Percentiles rank a stretch among this genome's conserved stretches.
Conservation (phyloP, 2,113 vertebrate species). For the Otus sunia region DNA sequence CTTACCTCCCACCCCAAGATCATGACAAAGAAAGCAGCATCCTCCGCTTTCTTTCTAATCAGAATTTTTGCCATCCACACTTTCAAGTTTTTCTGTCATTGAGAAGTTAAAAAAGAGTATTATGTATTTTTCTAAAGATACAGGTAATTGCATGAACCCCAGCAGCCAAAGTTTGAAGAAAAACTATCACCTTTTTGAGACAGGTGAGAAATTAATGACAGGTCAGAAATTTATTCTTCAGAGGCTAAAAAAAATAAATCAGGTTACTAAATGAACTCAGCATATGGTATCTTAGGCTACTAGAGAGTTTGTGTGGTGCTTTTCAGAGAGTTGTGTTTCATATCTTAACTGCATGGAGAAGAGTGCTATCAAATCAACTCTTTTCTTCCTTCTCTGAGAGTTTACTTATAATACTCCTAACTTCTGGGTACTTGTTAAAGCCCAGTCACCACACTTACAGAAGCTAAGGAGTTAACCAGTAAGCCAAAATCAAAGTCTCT, state of each 20-base stretch:
- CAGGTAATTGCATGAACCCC: not conserved
- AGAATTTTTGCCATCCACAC: not conserved
- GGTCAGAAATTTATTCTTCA: not conserved
- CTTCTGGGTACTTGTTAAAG: not conserved
- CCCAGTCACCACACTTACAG: not conserved
- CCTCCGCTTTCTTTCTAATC: not conserved
- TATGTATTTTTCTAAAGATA: not conserved
- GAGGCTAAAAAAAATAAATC: not conserved
- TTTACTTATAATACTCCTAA: not conserved
- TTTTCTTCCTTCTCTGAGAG: not conserved
- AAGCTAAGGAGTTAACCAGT: not conserved
- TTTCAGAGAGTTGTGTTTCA: not conserved
- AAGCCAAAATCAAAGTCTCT: not conserved
- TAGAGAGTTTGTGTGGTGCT: not conserved
- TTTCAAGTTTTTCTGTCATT: not conserved
- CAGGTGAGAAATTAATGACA: not conserved
- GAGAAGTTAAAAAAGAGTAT: not conserved
- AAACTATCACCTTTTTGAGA: not conserved
- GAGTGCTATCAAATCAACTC: not conserved
- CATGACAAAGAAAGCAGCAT: not conserved
- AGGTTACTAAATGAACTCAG: not conserved
- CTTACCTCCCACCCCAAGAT: not conserved
- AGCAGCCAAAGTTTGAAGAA: not conserved
- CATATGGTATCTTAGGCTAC: not conserved
- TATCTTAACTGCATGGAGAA: not conserved